Percentiles rank a stretch among this genome's conserved stretches.
These are phyloP conservation scores for Hylia prasina DNA, from an alignment of 2,113 vertebrate genomes.

Conservation along the genomic window DNA sequence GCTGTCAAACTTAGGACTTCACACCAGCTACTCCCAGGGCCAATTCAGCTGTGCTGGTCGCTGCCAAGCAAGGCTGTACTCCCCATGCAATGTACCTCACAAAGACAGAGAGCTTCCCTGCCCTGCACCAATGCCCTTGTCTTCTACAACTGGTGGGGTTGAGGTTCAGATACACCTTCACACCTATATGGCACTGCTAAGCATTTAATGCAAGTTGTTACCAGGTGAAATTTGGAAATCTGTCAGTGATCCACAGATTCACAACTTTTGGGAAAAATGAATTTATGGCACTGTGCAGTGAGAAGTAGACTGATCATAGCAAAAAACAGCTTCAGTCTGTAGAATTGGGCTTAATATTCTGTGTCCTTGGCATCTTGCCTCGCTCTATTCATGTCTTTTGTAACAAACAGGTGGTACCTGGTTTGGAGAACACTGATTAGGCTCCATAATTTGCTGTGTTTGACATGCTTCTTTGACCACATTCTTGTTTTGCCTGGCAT, in stretches of 20 bases:
- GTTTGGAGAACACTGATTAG: not conserved
- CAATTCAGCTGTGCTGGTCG: fast-evolving
- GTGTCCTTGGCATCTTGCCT: not conserved
- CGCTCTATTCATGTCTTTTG: not conserved
- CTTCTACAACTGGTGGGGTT: not conserved
- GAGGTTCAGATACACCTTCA: not conserved
- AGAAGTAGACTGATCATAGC: not conserved
- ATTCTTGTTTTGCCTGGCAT: not conserved
- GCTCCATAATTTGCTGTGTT: not conserved
- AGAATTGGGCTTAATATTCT: not conserved
- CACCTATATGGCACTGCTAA: fast-evolving
- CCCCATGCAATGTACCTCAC: fast-evolving
- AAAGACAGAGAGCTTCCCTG: not conserved
- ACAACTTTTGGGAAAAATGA: not conserved
- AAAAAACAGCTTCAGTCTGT: not conserved
- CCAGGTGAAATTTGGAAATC: not conserved
- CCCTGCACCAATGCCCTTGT: not conserved
- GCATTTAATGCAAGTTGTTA: not conserved
- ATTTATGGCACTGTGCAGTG: not conserved
- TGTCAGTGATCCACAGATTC: not conserved
- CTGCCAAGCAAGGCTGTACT: not conserved
- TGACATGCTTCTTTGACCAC: not conserved
- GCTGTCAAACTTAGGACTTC: too few species aligned
- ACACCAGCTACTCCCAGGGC: not conserved
- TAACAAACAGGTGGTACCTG: not conserved